Base-by-base conservation (phyloP, 2,888 invertebrate genomes). In the Pheosia tremula region DNA sequence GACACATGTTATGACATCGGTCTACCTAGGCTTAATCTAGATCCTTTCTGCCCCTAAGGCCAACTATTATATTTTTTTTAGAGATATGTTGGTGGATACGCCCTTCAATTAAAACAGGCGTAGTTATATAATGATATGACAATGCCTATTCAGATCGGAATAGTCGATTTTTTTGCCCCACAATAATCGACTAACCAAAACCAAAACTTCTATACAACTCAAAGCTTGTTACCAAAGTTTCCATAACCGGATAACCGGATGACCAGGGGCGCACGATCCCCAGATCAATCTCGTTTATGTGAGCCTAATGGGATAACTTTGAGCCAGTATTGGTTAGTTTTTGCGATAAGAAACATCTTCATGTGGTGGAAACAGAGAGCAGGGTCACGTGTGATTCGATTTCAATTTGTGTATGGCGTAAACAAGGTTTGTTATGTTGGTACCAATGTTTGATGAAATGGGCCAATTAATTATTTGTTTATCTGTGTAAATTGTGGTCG, bases 261-360 rank as follows among this genome's bases (percentile, higher is more conserved):
- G 70, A 63, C 63, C 66, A 58, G 54, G 39, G 54, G 57, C 66
- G 60, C 69, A 61, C 63, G 50, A 62, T 47, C 49, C 63, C 43
- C 66, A 62, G 67, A 67, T 74, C 74, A 69, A 65, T 73, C 67
- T 65, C 60, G 60, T 65, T 75, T 65, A 47, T 54, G 63, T 62
- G 64, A 60, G 59, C 64, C 60, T 75, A 73, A 74, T 74, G 74
- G 64, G 67, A 65, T 70, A 72, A 74, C 58, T 75, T 74, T 57
- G 58, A 41, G 55, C 50, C 13, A 55, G 59, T 53, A 58, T 58
- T 53, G 58, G 54, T 39, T 54, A 58, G 63, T 73, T 72, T 68
- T 63, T 69, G 63, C 56, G 49, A 57, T 63, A 61, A 62, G 57
- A 61, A 57, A 57, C 56, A 41, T 39, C 39, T 56, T 56, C 13